Evolutionary conservation across 2,113 vertebrate genomes (phyloP).

Genomic region (Nansenia antarctica): DNA sequence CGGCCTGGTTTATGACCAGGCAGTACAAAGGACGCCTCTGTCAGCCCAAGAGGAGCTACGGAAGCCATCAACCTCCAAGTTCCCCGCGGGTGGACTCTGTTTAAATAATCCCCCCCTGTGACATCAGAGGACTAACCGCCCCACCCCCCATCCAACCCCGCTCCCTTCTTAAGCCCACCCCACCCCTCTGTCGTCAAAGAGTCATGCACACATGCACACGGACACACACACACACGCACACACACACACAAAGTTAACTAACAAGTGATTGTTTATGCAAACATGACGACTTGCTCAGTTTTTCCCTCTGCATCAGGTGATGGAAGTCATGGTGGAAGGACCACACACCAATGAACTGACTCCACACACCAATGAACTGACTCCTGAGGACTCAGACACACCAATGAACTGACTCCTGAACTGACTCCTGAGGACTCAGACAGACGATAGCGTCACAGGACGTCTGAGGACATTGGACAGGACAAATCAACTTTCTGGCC

Average conservation of each 20-base stretch:
- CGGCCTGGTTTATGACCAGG: constrained; percentile 52
- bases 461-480: constrained; percentile 1
- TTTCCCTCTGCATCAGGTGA: constrained; percentile 25
- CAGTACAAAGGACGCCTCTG: constrained; percentile 65
- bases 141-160: not conserved
- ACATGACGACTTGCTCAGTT: constrained; percentile 43
- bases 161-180: not conserved
- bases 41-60: constrained; percentile 35
- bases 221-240: no score
- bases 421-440: no score
- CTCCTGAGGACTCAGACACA: constrained; percentile 21
- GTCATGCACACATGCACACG: no score
- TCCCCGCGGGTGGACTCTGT: constrained; percentile 57
- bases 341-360: constrained; percentile 14
- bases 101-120: constrained; percentile 57
- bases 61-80: constrained; percentile 56
- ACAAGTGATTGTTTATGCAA: constrained; percentile 37
- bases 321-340: constrained; percentile 32
- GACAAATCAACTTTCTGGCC: not conserved
- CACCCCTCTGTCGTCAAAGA: not conserved
- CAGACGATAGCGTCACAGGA: constrained; percentile 11
- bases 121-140: constrained; percentile 54
- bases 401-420: no score
- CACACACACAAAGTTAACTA: no score
- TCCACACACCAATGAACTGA: constrained; percentile 26